Conservation (phyloP, 2,113 vertebrate genomes). For the Corydoras sp. region DNA sequence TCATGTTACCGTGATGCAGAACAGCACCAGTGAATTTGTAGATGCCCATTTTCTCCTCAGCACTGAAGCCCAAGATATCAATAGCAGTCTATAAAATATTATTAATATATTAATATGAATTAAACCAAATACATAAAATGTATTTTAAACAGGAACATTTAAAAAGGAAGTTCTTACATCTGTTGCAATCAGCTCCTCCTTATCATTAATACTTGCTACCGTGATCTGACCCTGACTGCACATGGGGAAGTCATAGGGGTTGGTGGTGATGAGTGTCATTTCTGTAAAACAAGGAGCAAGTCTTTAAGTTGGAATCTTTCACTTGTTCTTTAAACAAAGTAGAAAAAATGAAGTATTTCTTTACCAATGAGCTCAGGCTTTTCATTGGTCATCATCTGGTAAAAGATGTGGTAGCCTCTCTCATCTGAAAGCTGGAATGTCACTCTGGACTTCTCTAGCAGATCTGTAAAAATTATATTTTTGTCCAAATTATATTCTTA, state of each 20-base stretch:
- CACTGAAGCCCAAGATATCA: constrained; percentile 35
- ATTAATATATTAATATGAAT: no score
- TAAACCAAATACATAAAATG: no score
- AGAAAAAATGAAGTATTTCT: not conserved
- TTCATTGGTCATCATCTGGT: constrained; percentile 48
- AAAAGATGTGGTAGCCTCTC: constrained; percentile 50
- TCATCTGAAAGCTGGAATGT: constrained; percentile 47
- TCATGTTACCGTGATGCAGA: constrained; percentile 69
- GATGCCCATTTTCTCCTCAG: constrained; percentile 26
- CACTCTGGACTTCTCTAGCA: constrained; percentile 47
- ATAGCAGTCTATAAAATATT: constrained; percentile 31
- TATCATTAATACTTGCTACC: constrained; percentile 77
- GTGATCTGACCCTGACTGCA: constrained; percentile 78
- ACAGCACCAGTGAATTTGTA: constrained; percentile 61
- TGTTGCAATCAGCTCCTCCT: constrained; percentile 77
- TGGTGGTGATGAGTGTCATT: constrained; percentile 68
- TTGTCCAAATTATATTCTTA: no score
- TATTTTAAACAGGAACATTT: no score
- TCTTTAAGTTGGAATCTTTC: no score
- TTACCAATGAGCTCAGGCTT: constrained; percentile 47
- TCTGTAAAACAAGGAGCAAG: constrained; percentile 37
- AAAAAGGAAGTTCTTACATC: constrained; percentile 63
- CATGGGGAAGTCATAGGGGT: constrained; percentile 75
- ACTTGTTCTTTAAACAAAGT: no score
- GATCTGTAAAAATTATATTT: constrained; percentile 15